A percentile compares a stretch with the other conserved stretches of the same genome.
Conservation (phyloP, 2,797 vertebrate species). For the Enteromius mattozi region DNA sequence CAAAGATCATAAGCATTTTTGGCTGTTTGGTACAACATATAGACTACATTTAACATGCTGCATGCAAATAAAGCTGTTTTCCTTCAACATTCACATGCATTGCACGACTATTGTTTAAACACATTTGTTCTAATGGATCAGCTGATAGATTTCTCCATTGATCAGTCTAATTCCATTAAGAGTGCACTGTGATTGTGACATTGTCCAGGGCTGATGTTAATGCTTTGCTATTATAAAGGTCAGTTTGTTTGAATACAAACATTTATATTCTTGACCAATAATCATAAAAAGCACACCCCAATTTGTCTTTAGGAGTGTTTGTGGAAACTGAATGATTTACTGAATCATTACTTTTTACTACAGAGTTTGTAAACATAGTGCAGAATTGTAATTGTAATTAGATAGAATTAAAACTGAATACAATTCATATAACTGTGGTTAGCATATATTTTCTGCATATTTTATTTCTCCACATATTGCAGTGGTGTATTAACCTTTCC, state of each 20-base stretch:
- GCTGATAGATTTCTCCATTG: slow-evolving; percentile 6
- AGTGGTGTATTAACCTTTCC: neutral
- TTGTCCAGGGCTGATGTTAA: neutral
- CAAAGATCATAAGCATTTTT: neutral
- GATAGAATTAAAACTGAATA: neutral
- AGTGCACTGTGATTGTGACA: neutral
- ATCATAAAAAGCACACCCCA: neutral
- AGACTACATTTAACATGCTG: neutral
- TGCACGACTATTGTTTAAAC: neutral
- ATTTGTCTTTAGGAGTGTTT: neutral
- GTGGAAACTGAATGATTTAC: neutral
- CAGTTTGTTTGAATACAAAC: neutral
- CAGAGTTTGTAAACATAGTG: neutral
- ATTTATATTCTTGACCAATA: neutral
- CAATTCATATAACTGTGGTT: neutral
- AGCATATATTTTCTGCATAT: neutral
- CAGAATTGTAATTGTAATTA: neutral
- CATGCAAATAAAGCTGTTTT: neutral
- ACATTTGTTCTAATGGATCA: slow-evolving; percentile 1
- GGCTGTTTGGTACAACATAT: neutral
- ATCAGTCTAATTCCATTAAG: neutral
- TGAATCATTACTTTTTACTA: no score
- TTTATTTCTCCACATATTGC: neutral
- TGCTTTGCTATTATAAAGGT: neutral
- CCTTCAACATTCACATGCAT: neutral